phyloP scores from a whole-genome alignment of 1,140 invertebrate species.

The Amyelois transitella region DNA sequence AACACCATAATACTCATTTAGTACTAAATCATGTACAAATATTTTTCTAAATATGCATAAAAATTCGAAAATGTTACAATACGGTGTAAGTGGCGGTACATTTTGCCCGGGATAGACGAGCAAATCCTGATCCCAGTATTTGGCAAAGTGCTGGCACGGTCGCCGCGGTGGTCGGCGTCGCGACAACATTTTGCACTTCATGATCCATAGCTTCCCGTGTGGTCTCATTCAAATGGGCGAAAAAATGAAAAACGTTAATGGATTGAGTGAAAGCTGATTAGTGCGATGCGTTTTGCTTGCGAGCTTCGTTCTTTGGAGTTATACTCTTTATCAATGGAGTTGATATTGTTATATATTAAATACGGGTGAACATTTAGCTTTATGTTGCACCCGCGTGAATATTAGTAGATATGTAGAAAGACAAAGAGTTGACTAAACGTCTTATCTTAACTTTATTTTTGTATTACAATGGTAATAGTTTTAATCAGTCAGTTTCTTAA shows the following conservation, averaged over 20 bases:
- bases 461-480: too few relatives aligned
- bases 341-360: too few relatives aligned
- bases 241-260: slow-evolving; percentile 20
- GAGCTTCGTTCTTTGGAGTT: neutral
- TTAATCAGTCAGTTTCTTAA: too few relatives aligned
- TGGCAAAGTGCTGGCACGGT: slow-evolving; percentile 44
- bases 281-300: neutral
- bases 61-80: too few relatives aligned
- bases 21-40: too few relatives aligned
- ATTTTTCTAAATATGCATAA: too few relatives aligned
- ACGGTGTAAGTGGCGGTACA: slow-evolving; percentile 10
- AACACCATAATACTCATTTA: too few relatives aligned
- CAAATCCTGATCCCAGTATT: slow-evolving; percentile 64
- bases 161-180: slow-evolving; percentile 28
- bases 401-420: too few relatives aligned
- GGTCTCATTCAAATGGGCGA: neutral
- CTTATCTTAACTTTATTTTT: too few relatives aligned
- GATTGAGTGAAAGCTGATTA: neutral
- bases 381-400: too few relatives aligned
- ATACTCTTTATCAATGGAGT: neutral
- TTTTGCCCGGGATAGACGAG: slow-evolving; percentile 46
- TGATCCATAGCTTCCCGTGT: slow-evolving; percentile 29
- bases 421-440: too few relatives aligned
- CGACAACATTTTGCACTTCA: slow-evolving; percentile 61
- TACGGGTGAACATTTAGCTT: too few relatives aligned